A percentile compares a stretch with the other conserved stretches of the same genome.
Conservation (phyloP, 2,888 invertebrate genomes). For the Himalopsyche kuldschensis region DNA sequence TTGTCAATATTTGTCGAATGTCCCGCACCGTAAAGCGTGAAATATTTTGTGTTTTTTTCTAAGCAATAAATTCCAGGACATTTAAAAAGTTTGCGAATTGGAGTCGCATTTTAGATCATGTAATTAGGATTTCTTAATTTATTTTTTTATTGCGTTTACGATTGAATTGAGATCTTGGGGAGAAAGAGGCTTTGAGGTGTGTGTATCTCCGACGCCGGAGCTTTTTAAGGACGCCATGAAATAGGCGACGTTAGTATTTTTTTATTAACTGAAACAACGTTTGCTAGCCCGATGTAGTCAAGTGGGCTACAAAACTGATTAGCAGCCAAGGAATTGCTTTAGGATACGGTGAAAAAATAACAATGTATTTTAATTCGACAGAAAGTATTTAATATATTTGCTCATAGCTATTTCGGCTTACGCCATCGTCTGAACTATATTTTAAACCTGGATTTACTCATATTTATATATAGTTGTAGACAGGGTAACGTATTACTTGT, state of each 20-base stretch:
- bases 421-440: too few species aligned
- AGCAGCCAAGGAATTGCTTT: neutral
- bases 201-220: neutral
- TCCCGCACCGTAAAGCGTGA: neutral
- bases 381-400: too few species aligned
- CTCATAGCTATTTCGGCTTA: too few species aligned
- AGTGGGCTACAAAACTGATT: neutral
- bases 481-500: too few species aligned
- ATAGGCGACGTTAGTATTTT: neutral
- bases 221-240: neutral
- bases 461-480: too few species aligned
- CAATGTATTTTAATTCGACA: too few species aligned
- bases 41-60: neutral
- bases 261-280: neutral
- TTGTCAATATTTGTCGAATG: neutral
- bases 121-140: slow-evolving; percentile 10
- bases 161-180: neutral
- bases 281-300: neutral
- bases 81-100: slow-evolving; percentile 16
- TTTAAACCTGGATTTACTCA: too few species aligned
- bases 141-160: neutral
- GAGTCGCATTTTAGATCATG: slow-evolving; percentile 4
- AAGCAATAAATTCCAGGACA: slow-evolving; percentile 14
- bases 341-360: too few species aligned
- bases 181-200: neutral